Evolutionary conservation across 2,888 invertebrate species (phyloP).

Genomic region (Trachelus troglodyta): DNA sequence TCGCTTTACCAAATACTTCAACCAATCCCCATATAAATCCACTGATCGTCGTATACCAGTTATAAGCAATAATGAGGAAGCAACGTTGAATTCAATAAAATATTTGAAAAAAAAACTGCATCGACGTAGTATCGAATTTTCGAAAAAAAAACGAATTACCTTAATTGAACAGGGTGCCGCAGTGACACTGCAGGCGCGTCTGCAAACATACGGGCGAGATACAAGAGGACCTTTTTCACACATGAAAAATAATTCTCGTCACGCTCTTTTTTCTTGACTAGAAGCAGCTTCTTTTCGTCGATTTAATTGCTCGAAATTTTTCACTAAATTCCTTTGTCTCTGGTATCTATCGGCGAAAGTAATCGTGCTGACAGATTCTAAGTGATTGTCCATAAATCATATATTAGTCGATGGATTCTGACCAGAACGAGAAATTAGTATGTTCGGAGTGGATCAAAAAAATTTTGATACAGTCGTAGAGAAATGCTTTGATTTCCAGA

Average conservation of each 20-base stretch:
- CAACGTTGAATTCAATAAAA: background rate
- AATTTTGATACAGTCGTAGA: background rate
- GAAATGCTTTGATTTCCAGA: background rate
- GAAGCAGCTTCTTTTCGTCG: background rate
- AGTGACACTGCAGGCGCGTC: too few species aligned
- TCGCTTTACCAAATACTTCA: too few species aligned
- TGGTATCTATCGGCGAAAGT: background rate
- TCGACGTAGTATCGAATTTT: background rate
- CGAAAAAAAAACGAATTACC: background rate
- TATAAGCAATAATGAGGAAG: background rate
- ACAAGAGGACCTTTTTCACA: background rate
- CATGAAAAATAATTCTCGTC: background rate
- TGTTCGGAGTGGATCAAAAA: background rate
- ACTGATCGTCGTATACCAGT: background rate
- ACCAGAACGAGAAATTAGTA: background rate
- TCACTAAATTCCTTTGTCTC: background rate
- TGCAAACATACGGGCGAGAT: too few species aligned
- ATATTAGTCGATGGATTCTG: background rate
- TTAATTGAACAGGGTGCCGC: background rate
- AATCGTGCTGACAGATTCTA: background rate
- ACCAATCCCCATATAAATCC: too few species aligned
- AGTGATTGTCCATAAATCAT: background rate
- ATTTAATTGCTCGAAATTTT: background rate
- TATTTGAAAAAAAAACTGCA: background rate
- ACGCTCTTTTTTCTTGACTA: background rate